A percentile compares a stretch with the other conserved stretches of the same genome.
These are phyloP conservation scores for Siniperca knerii DNA, from an alignment of 2,113 vertebrate species.

Conservation along the genomic window DNA sequence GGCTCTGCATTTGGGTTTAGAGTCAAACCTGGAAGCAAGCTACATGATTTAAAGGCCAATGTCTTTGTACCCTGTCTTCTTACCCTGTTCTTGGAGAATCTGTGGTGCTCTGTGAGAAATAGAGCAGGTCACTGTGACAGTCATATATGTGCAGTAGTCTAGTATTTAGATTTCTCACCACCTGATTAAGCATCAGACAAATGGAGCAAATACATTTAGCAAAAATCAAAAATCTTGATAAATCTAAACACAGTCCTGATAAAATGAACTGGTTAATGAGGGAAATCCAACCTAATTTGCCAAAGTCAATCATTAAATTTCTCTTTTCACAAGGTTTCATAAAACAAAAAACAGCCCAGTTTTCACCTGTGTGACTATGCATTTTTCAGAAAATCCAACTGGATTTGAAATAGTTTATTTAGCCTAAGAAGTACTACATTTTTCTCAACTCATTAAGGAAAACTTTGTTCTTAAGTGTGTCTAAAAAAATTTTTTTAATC, in stretches of 20 bases:
- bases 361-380: no score
- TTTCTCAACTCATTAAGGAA: no score
- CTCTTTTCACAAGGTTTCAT: no score
- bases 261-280: neutral
- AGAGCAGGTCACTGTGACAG: slow-evolving; percentile 1
- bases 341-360: no score
- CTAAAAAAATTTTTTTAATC: no score
- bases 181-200: neutral
- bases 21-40: neutral
- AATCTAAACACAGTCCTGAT: neutral
- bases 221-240: neutral
- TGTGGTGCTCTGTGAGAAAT: neutral
- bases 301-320: no score
- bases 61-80: neutral
- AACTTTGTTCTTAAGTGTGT: no score
- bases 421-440: no score
- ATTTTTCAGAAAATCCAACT: no score
- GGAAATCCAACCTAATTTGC: neutral
- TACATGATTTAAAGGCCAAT: neutral
- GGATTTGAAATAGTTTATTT: no score
- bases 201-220: neutral
- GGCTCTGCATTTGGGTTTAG: slow-evolving; percentile 12
- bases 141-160: neutral
- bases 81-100: neutral
- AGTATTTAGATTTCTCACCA: neutral